Conservation (phyloP, 1,140 invertebrate genomes). For the Vanessa tameamea region DNA sequence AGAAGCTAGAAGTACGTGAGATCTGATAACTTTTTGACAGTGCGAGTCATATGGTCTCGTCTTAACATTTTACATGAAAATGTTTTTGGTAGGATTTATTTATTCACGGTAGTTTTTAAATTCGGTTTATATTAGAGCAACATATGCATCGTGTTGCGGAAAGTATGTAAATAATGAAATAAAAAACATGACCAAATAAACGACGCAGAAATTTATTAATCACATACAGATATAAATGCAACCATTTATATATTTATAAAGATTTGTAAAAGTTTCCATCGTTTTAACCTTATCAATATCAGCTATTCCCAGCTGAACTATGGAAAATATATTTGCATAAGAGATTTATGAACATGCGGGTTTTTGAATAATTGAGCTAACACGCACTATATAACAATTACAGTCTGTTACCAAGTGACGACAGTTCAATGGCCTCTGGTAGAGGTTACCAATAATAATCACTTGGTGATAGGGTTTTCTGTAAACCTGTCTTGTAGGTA, state of each 20-base stretch:
- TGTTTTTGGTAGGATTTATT: no score
- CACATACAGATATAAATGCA: neutral
- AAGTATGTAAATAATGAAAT: no score
- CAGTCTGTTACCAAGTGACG: neutral
- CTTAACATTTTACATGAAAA: no score
- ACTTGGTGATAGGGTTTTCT: no score
- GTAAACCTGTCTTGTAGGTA: no score
- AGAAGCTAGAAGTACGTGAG: no score
- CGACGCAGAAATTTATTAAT: neutral
- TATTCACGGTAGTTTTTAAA: no score
- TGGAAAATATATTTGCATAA: constrained; percentile 33
- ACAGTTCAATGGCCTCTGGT: neutral
- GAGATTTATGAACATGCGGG: constrained; percentile 39
- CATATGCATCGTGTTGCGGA: no score
- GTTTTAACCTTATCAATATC: neutral
- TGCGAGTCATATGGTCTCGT: no score
- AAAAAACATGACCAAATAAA: no score
- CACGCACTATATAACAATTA: neutral
- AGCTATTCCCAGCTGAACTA: neutral
- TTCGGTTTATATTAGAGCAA: no score
- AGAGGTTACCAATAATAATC: constrained; percentile 12
- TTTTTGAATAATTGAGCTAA: neutral
- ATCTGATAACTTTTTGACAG: no score
- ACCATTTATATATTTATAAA: neutral
- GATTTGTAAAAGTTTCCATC: neutral